These are phyloP conservation scores for Adelges cooleyi DNA, from an alignment of 1,140 invertebrate species.

Conservation along the genomic window DNA sequence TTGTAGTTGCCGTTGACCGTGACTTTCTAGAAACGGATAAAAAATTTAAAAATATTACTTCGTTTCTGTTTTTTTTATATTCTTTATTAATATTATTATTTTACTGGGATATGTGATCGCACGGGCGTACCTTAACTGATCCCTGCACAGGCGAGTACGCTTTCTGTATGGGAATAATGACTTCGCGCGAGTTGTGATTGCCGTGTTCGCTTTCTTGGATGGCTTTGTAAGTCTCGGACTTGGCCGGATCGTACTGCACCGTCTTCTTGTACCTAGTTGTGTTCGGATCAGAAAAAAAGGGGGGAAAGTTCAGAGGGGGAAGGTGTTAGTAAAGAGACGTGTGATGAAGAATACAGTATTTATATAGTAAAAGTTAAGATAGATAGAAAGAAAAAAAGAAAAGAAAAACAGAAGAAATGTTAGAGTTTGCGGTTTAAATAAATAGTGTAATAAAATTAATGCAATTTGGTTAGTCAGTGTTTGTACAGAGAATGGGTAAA, in stretches of 20 bases:
- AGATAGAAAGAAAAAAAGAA: slow-evolving; percentile 15
- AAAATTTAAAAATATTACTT: background rate
- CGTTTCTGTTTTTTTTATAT: too few relatives aligned
- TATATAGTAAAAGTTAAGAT: too few relatives aligned
- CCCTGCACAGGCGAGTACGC: slow-evolving; percentile 51
- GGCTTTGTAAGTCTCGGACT: slow-evolving; percentile 72
- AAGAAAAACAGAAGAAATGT: slow-evolving; percentile 27
- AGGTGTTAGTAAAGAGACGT: slow-evolving; percentile 26
- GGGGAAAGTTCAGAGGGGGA: slow-evolving; percentile 24
- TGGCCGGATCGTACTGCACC: slow-evolving; percentile 64
- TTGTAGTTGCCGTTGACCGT: slow-evolving; percentile 4
- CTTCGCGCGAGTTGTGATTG: slow-evolving; percentile 49
- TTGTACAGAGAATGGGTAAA: background rate
- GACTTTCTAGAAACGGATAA: background rate
- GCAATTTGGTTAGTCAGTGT: slow-evolving; percentile 13
- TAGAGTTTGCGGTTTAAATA: background rate
- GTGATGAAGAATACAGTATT: slow-evolving; percentile 24
- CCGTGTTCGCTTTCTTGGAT: slow-evolving; percentile 60
- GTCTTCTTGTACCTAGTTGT: slow-evolving; percentile 47
- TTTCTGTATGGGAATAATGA: slow-evolving; percentile 50
- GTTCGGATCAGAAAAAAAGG: slow-evolving; percentile 3
- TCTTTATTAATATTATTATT: background rate
- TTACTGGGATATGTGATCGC: too few relatives aligned
- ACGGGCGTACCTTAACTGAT: slow-evolving; percentile 6
- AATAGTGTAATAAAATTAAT: too few relatives aligned